Evolutionary conservation across 1,140 invertebrate genomes (phyloP), one percentile per base, ranked within the genome.

Genomic region (Pogonognathellus flavescens): DNA sequence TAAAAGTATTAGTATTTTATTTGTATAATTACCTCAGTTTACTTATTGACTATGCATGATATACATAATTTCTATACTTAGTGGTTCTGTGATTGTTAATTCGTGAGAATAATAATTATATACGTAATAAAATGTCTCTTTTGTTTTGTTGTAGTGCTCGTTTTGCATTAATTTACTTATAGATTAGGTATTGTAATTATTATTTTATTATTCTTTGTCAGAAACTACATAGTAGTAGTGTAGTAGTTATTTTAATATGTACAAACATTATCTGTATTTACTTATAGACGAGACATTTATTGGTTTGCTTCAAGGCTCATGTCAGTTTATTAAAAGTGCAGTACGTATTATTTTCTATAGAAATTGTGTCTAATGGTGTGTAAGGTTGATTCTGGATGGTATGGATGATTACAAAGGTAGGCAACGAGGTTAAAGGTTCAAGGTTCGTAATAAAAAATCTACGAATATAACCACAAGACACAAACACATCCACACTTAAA

Each of bases 351-450:
- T 62, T 18, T 11, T 18, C 59, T 62, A 14, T n/a, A 41, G 70
- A 41, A 76, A 76, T 62, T 62, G 59, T 76, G 41, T 76, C 70
- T 76, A 76, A 41, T 41, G 31, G 31, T 41, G 31, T 41, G 31
- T 76, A 76, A 76, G 70, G 70, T 76, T 76, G 25, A 76, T 16
- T 76, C n/a, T 76, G 70, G 70, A 76, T 76, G 70, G 70, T 76
- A 76, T 76, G 70, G 70, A 76, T 31, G 70, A 76, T 76, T 76
- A 76, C n/a, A 76, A 76, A 76, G 70, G 70, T 76, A 76, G 70
- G 70, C 70, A 76, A 76, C 70, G 41, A 76, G 70, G 70, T 50
- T 76, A 76, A 76, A 76, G 70, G 70, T 76, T 76, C n/a, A 76
- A 41, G 41, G 22, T 66, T 66, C 62, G 25, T 31, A 25, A 66